Conservation (phyloP, 2,113 vertebrate genomes). For the Merops nubicus region DNA sequence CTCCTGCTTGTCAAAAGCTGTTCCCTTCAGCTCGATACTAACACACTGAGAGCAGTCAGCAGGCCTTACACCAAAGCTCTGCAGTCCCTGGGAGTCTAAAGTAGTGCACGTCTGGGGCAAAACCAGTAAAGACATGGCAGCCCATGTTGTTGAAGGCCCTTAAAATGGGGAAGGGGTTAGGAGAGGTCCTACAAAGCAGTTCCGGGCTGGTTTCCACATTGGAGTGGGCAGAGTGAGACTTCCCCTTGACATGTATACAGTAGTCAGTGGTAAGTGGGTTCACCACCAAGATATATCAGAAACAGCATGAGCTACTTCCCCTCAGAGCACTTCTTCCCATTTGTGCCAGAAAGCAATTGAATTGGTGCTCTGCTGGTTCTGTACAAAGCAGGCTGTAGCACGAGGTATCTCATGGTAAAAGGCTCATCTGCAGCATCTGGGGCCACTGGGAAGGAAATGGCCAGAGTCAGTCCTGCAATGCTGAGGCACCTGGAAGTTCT, state of each 20-base stretch:
- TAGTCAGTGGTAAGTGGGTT: not conserved
- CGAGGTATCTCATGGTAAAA: not conserved
- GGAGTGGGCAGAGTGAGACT: not conserved
- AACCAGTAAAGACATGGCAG: not conserved
- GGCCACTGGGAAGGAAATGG: not conserved
- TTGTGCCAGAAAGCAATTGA: not conserved
- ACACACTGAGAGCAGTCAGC: not conserved
- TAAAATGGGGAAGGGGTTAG: not conserved
- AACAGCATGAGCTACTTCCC: not conserved
- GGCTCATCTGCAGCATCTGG: not conserved
- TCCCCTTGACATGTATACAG: not conserved
- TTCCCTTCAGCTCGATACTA: not conserved
- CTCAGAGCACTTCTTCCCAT: not conserved
- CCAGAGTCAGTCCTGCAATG: not conserved
- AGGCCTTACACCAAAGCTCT: not conserved
- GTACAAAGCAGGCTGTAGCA: not conserved
- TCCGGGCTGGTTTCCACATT: not conserved
- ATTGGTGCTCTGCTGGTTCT: not conserved
- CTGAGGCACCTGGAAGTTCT: not conserved
- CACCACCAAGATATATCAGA: not conserved
- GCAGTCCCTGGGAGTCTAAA: not conserved
- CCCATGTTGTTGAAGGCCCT: not conserved
- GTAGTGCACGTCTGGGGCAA: not conserved
- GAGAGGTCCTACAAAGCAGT: not conserved
- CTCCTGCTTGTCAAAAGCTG: not conserved